Conservation (phyloP, 2,113 vertebrate genomes). For the Phrynosoma blainvillii region DNA sequence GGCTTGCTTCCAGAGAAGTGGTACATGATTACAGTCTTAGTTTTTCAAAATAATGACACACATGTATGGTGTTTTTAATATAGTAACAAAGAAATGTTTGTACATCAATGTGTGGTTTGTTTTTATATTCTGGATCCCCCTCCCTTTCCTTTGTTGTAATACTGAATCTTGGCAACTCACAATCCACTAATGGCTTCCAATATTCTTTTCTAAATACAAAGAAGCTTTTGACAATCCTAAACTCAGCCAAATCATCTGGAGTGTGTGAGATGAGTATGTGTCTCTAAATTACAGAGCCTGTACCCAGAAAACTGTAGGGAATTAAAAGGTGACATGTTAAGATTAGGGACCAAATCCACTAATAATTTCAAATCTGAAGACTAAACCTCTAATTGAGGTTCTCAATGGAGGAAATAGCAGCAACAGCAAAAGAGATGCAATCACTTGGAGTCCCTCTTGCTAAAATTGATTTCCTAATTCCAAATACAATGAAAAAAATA, state of each 20-base stretch:
- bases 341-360: too few relatives aligned
- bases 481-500: not conserved
- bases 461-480: not conserved
- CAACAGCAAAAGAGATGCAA: too few relatives aligned
- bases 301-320: too few relatives aligned
- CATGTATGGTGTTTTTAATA: not conserved
- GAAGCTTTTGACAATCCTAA: not conserved
- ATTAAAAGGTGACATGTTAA: too few relatives aligned
- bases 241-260: too few relatives aligned
- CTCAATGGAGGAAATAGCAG: too few relatives aligned
- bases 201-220: not conserved
- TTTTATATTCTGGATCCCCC: not conserved
- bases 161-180: not conserved
- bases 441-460: not conserved
- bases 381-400: too few relatives aligned
- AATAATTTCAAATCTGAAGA: too few relatives aligned
- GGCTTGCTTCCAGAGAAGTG: not conserved
- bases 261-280: too few relatives aligned
- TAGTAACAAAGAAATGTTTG: not conserved
- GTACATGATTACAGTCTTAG: not conserved
- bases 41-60: not conserved
- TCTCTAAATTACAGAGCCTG: too few relatives aligned
- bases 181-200: not conserved
- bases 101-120: not conserved
- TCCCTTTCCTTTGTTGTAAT: not conserved